Conservation (phyloP, 2,113 vertebrate genomes). For the Lamprologus ornatipinnis region DNA sequence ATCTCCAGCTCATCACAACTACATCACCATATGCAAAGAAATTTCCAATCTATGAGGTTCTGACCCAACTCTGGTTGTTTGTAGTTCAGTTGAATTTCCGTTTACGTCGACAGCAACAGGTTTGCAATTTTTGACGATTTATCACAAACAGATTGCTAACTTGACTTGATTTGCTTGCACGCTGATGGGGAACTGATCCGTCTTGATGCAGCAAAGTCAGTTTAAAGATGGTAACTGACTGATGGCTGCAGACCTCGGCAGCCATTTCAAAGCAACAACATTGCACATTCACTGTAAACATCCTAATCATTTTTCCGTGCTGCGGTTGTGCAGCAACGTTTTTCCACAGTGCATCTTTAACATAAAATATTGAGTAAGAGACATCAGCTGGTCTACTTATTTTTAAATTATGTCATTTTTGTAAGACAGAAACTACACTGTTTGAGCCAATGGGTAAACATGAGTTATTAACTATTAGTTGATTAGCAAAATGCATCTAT, state of each 20-base stretch:
- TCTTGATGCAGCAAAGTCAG: background rate
- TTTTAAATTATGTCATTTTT: background rate
- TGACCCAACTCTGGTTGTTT: background rate
- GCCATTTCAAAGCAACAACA: background rate
- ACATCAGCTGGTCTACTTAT: background rate
- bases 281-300: background rate
- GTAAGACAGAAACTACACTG: background rate
- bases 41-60: background rate
- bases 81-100: background rate
- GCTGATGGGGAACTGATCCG: background rate
- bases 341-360: background rate
- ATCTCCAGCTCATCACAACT: background rate
- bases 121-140: background rate
- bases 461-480: background rate
- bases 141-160: background rate
- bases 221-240: background rate
- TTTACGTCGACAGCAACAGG: background rate
- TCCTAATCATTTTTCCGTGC: background rate
- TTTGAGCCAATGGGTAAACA: background rate
- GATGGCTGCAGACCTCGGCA: background rate
- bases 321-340: background rate
- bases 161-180: background rate
- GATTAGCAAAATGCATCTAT: background rate
- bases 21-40: background rate
- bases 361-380: background rate